Evolutionary conservation across 2,113 vertebrate genomes (phyloP), one percentile per base, ranked within the genome.

Genomic region (Hemiprocne comata): DNA sequence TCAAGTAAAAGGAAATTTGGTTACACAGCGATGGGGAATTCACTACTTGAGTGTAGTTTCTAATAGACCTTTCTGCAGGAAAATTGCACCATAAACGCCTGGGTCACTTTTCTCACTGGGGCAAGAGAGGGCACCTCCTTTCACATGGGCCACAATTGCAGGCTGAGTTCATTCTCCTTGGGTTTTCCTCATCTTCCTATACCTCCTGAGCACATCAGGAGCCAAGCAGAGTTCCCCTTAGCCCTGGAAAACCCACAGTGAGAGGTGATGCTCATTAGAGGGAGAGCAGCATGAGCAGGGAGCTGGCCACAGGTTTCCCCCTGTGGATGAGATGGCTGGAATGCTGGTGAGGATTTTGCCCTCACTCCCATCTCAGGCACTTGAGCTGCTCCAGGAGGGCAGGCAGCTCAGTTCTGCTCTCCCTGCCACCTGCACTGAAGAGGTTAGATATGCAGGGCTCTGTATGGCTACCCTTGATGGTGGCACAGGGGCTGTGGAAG

Each of bases 21-120:
- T 95, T 95, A 44, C 82, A 44, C 36, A n/a, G 85, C 10, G 1
- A 13, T 74, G 51, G 94, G 78, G 93, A 80, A 88, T 91, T 95
- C 8, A 1, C 26, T 31, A 0, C 38, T 74, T 48, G 76, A 60
- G 50, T 53, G 42, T 44, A 55, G 64, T 11, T 79, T n/a, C 85
- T 95, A 66, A 71, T 74, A 48, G 72, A 76, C 26, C 7, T 83
- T 89, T 77, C 85, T 85, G 38, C 73, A 79, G 75, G 62, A 34
- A 85, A 73, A 70, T 4, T 4, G 26, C 38, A 25, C 33, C 9
- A 6, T 18, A 40, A 88, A 58, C 21, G 40, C 44, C 46, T 33
- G 29, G n/a, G 55, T 48, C 74, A 60, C n/a, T 80, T 67, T 73
- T 62, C 55, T 86, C 16, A 6, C 0, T 10, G 23, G 3, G 21